phyloP scores from a whole-genome alignment of 2,113 vertebrate species.

The Jacana jacana region DNA sequence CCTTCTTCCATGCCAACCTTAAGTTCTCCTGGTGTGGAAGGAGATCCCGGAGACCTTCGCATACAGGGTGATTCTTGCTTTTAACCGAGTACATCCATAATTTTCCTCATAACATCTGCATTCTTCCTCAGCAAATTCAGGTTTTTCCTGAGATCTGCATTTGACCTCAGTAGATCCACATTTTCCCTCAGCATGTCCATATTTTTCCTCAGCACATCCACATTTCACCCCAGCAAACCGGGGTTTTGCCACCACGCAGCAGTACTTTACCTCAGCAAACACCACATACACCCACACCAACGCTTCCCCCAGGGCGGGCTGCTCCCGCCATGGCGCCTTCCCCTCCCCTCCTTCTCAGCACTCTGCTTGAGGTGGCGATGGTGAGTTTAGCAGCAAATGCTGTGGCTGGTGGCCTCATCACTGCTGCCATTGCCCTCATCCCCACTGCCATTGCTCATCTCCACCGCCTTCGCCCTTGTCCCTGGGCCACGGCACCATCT shows the following conservation, averaged over 20 bases:
- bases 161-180: fast-evolving
- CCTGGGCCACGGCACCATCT: neutral
- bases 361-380: fast-evolving
- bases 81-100: neutral
- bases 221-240: neutral
- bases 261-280: neutral
- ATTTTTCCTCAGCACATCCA: neutral
- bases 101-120: neutral
- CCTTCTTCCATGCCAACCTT: neutral
- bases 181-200: neutral
- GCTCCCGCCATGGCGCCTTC: neutral
- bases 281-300: neutral
- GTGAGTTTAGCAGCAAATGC: fast-evolving
- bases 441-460: too few species aligned
- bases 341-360: neutral
- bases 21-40: neutral
- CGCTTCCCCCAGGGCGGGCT: neutral
- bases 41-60: neutral
- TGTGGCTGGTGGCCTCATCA: fast-evolving
- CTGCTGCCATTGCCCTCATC: neutral
- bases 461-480: neutral
- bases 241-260: neutral
- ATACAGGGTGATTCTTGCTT: neutral
- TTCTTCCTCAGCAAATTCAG: neutral
- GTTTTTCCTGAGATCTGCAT: neutral